A percentile compares a stretch with the other conserved stretches of the same genome.
Conservation (phyloP, 2,797 vertebrate genomes). For the Podarcis siculus region DNA sequence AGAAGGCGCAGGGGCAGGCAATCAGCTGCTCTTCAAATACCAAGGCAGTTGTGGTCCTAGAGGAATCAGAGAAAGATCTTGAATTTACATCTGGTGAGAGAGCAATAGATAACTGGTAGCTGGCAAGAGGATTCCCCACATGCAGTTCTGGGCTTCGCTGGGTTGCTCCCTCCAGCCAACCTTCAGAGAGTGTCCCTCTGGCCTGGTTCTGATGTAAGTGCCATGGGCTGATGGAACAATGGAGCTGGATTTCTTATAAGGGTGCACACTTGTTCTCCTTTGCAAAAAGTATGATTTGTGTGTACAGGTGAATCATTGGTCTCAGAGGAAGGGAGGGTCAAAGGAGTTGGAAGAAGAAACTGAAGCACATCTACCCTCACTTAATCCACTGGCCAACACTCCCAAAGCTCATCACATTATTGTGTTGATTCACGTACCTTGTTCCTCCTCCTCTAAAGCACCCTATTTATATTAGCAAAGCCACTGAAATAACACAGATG, state of each 20-base stretch:
- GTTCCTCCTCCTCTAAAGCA: background rate
- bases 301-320: no score
- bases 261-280: background rate
- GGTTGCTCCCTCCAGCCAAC: background rate
- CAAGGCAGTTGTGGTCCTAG: accelerated
- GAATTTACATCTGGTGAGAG: background rate
- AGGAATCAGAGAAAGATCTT: background rate
- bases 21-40: background rate
- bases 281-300: background rate
- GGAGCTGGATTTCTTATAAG: background rate
- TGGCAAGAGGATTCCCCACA: background rate
- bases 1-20: background rate
- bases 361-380: background rate
- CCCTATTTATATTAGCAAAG: no score
- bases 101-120: background rate
- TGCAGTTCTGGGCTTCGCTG: background rate
- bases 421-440: background rate
- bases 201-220: background rate
- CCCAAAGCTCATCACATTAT: background rate
- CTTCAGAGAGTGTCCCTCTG: background rate
- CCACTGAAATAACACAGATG: no score
- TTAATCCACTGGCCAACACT: background rate
- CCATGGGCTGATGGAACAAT: background rate
- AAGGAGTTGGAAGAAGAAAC: background rate
- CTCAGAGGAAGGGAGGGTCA: background rate